phyloP scores from a whole-genome alignment of 2,888 invertebrate genomes.

The Tromatobia lineatoria region DNA sequence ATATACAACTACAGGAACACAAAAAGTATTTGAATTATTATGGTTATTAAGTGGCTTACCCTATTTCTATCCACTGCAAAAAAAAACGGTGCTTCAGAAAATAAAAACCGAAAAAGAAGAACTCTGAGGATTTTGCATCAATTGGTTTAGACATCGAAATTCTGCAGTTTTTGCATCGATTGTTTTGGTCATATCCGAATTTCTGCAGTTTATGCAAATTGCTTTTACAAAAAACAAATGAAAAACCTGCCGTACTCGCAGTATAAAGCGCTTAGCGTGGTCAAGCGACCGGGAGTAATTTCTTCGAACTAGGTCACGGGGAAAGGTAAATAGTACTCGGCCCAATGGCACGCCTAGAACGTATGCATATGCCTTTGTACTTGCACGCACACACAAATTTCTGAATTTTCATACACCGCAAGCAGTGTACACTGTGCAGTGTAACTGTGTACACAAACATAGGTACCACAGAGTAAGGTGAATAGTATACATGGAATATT shows the following conservation, averaged over 20 bases:
- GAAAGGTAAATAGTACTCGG: slow-evolving; percentile 33
- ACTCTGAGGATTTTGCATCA: too few relatives aligned
- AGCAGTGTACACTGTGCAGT: not conserved
- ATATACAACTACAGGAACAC: not conserved
- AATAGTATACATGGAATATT: not conserved
- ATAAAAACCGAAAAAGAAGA: too few relatives aligned
- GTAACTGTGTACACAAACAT: too few relatives aligned
- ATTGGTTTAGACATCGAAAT: too few relatives aligned
- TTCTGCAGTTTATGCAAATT: not conserved
- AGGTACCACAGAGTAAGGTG: not conserved
- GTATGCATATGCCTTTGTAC: not conserved
- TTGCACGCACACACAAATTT: slow-evolving; percentile 15
- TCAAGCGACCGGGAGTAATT: slow-evolving; percentile 37
- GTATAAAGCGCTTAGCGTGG: not conserved
- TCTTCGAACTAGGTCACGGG: slow-evolving; percentile 42
- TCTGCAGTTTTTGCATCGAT: not conserved
- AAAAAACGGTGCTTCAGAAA: too few relatives aligned
- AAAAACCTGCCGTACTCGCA: not conserved
- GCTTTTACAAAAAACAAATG: not conserved
- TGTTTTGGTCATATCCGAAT: slow-evolving; percentile 1
- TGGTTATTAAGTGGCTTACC: too few relatives aligned
- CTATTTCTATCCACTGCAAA: too few relatives aligned
- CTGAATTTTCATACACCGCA: not conserved
- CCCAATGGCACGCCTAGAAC: not conserved
- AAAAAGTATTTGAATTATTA: not conserved